A percentile compares a stretch with the other conserved stretches of the same genome.
Evolutionary conservation across 2,797 vertebrate genomes (phyloP).

Genomic region (Anableps anableps): DNA sequence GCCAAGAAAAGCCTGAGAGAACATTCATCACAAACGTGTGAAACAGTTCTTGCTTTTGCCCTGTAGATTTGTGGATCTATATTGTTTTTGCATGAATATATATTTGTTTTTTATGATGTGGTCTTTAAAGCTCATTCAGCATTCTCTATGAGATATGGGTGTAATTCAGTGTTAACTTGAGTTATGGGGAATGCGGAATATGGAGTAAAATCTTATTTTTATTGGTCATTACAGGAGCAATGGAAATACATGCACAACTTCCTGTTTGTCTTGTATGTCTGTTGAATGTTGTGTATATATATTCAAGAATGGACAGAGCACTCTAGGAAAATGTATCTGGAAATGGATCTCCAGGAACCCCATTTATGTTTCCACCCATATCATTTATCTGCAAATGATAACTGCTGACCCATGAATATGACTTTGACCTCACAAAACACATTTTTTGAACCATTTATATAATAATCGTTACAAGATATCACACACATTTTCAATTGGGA

Average conservation of each 20-base stretch:
- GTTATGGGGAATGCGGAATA: slow-evolving; percentile 13
- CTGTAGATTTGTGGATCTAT: slow-evolving; percentile 26
- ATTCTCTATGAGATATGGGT: slow-evolving; percentile 11
- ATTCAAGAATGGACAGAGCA: not conserved
- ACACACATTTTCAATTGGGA: not conserved
- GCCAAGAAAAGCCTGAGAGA: slow-evolving; percentile 62
- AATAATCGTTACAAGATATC: not conserved
- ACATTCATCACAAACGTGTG: slow-evolving; percentile 47
- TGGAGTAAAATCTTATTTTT: slow-evolving; percentile 31
- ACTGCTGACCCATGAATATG: slow-evolving; percentile 2
- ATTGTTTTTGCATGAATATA: not conserved
- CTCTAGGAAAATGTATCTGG: not conserved
- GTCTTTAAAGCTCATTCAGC: slow-evolving; percentile 29
- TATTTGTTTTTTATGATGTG: slow-evolving; percentile 1
- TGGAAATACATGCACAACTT: slow-evolving; percentile 24
- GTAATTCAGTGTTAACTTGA: slow-evolving; percentile 42
- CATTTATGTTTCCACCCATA: not conserved
- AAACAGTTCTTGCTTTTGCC: slow-evolving; percentile 47
- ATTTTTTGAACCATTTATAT: not conserved
- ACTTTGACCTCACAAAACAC: slow-evolving; percentile 12
- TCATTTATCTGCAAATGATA: not conserved
- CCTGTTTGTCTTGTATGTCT: slow-evolving; percentile 47
- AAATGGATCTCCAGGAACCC: not conserved
- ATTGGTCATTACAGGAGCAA: slow-evolving; percentile 48
- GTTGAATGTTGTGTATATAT: not conserved